Percentiles rank a stretch among this genome's conserved stretches.
These are phyloP conservation scores for Philonicus albiceps DNA, from an alignment of 2,888 invertebrate genomes.

Conservation along the genomic window DNA sequence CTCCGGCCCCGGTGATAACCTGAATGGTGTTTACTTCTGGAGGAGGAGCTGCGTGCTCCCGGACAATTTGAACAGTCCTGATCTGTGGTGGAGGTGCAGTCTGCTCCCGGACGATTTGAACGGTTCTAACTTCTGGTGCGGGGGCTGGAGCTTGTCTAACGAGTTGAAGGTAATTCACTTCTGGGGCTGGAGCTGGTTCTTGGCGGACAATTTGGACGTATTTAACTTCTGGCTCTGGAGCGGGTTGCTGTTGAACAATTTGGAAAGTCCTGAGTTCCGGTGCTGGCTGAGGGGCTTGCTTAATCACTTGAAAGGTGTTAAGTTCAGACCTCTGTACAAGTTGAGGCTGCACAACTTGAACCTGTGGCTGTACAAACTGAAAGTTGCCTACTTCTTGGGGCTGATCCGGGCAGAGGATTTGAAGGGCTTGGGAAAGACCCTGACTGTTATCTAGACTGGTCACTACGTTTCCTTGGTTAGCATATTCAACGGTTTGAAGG, in stretches of 20 bases:
- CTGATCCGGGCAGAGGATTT: neutral
- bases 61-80: slow-evolving; percentile 16
- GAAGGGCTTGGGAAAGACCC: neutral
- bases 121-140: slow-evolving; percentile 10
- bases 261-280: slow-evolving; percentile 17
- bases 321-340: neutral
- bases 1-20: neutral
- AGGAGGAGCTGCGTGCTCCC: neutral
- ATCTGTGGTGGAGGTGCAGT: slow-evolving; percentile 13
- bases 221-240: slow-evolving; percentile 12
- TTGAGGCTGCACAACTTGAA: neutral
- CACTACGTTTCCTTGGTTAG: neutral
- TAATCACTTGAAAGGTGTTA: neutral
- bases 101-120: slow-evolving; percentile 9
- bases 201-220: slow-evolving; percentile 30
- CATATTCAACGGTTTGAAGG: neutral
- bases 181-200: slow-evolving; percentile 17
- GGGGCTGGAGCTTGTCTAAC: neutral
- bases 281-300: neutral
- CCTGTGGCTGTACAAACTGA: neutral
- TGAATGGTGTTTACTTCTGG: slow-evolving; percentile 21
- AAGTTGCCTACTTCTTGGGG: neutral
- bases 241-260: neutral
- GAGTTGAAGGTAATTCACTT: slow-evolving; percentile 22
- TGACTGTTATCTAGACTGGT: neutral